Base-by-base conservation (phyloP, 2,888 invertebrate genomes). In the Lepidochrysops patricia region DNA sequence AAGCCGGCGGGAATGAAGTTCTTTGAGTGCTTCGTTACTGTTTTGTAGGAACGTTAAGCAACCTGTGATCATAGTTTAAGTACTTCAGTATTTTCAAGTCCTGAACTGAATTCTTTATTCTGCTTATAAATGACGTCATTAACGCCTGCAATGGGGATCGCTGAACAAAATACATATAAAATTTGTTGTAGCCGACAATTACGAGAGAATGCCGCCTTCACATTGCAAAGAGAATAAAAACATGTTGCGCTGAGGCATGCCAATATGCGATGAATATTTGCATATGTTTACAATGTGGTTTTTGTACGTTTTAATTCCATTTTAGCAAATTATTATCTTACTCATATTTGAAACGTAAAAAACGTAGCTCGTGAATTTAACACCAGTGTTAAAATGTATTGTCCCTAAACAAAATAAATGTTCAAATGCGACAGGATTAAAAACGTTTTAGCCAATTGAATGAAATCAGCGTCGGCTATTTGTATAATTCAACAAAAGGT, bases 401-500 rank as follows among this genome's bases (percentile, higher is more conserved):
- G n/a, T 32, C 7, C 32, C 7, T 32, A 32, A 32, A 7, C 5
- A 32, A 32, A 32, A 32, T 32, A 32, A 32, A 19, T 1, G 2
- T 9, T 43, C 0, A 43, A 19, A 12, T 15, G 23, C 23, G 23
- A 6, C 15, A 2, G 26, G 52, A 27, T 27, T 3, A 43, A 7
- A 15, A 43, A 43, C 43, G 19, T 43, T 27, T 27, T 7, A 13
- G 52, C 9, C 6, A 52, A 52, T 27, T 52, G 26, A 27, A 15
- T 27, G 15, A 52, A 27, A 52, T 7, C 19, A 52, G 6, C 29
- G 27, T 29, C 27, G 52, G 27, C 52, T 15, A 29, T 52, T 52
- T 27, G 52, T 52, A 52, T 52, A 52, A 52, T 52, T 52, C 13
- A 13, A 50, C 26, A 50, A 50, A 50, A 50, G 50, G 50, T 50